Conservation (phyloP, 2,888 invertebrate genomes). For the Tetranychus truncatus region DNA sequence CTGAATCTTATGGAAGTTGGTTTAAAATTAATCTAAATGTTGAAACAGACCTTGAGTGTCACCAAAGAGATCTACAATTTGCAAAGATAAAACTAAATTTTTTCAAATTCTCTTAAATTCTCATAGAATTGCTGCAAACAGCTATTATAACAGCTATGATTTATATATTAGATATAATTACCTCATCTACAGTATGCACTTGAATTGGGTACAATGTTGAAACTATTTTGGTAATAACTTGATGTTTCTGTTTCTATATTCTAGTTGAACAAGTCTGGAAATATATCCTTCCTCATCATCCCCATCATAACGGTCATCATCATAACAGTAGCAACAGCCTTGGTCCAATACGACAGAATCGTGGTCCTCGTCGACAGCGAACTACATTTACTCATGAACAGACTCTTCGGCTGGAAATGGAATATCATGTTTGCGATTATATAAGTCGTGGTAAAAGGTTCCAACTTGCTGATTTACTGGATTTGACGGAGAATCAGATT, state of each 20-base stretch:
- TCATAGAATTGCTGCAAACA: too few species aligned
- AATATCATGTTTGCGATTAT: conserved; percentile 78
- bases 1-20: too few species aligned
- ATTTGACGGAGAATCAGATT: conserved; percentile 56
- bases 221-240: too few species aligned
- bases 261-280: neutral
- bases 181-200: too few species aligned
- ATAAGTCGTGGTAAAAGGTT: conserved; percentile 66
- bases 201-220: too few species aligned
- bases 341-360: conserved; percentile 38
- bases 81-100: too few species aligned
- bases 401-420: conserved; percentile 67
- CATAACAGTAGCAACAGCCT: neutral
- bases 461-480: conserved; percentile 51
- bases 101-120: too few species aligned
- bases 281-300: neutral
- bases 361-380: conserved; percentile 49
- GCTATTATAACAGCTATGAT: too few species aligned
- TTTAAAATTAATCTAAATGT: too few species aligned
- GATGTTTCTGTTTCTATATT: neutral
- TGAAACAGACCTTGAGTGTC: too few species aligned
- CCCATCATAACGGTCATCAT: neutral
- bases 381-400: conserved; percentile 89
- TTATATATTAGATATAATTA: too few species aligned
- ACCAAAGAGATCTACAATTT: too few species aligned